phyloP scores from a whole-genome alignment of 2,888 invertebrate species.

The Protodeltote pygarga region DNA sequence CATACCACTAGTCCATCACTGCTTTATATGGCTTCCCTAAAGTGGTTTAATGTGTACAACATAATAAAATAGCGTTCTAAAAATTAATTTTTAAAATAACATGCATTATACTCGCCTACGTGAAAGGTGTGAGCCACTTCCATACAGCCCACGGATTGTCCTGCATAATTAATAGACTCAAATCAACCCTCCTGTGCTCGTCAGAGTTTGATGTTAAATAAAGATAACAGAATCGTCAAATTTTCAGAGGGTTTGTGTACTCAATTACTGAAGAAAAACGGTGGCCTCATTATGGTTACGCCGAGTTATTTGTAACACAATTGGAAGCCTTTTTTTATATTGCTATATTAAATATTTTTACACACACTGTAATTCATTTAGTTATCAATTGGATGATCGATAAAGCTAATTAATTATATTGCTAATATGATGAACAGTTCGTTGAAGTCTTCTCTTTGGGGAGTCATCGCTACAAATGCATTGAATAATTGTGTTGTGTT shows the following conservation, averaged over 20 bases:
- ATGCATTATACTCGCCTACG: constrained; percentile 6
- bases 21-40: background rate
- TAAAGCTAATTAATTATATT: constrained; percentile 16
- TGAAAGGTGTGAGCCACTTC: constrained; percentile 26
- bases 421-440: constrained; percentile 5
- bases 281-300: too few species aligned
- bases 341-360: too few species aligned
- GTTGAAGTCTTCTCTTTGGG: constrained; percentile 40
- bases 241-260: constrained; percentile 4
- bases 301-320: too few species aligned
- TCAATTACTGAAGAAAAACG: too few species aligned
- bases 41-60: too few species aligned
- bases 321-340: too few species aligned
- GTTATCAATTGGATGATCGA: background rate
- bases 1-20: too few species aligned
- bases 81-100: constrained; percentile 17
- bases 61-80: background rate
- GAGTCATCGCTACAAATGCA: constrained; percentile 13
- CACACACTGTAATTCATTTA: background rate
- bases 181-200: constrained; percentile 3
- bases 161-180: constrained; percentile 30
- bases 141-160: constrained; percentile 31
- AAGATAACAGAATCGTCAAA: constrained; percentile 6
- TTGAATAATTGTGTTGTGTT: background rate
- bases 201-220: constrained; percentile 8